Base-by-base conservation (phyloP, 2,888 invertebrate species). In the Brachycybe producta region DNA sequence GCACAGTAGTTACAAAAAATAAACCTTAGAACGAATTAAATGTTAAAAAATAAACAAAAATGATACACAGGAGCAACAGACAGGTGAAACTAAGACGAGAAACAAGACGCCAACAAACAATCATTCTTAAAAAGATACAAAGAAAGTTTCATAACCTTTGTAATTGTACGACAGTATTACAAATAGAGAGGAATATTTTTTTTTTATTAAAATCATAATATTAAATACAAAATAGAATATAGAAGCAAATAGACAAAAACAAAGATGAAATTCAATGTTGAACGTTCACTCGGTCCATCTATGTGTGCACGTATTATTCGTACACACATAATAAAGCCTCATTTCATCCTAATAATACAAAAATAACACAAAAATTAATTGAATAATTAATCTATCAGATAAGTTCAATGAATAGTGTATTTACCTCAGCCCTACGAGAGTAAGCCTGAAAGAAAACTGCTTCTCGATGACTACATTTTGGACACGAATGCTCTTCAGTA, bases 361-460 rank as follows among this genome's bases (percentile, higher is more conserved):
- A 26, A 42, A 49, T 41, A 27, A 15, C 23, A 38, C 19, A 32
- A 3, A 11, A 5, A 48, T 15, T 15, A n/a, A 23, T 19, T 19
- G 40, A 46, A 15, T 24, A 8, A 48, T 13, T 7, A 7, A 46
- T 23, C 11, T 40, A 17, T 4, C n/a, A 11, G 21, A 7, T 19
- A 21, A 8, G 15, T 19, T 34, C 38, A 36, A 5, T 17, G 8
- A 34, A 36, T 23, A 7, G 24, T 34, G 13, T 38, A 46, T 58
- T 56, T 60, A 74, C 76, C 76, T 97, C 97, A 62, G 95, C 95
- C 60, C 92, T 77, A 55, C 91, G 75, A 1, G 94, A 92, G 67
- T 95, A 94, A 0, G 97, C 95, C 74, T 92, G 91, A 71, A 99
- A 99, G 71, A 99, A 99, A 5, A 99, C 98, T 0, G 97, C 92